phyloP scores from a whole-genome alignment of 2,113 vertebrate genomes.

The Daphoenositta chrysoptera region DNA sequence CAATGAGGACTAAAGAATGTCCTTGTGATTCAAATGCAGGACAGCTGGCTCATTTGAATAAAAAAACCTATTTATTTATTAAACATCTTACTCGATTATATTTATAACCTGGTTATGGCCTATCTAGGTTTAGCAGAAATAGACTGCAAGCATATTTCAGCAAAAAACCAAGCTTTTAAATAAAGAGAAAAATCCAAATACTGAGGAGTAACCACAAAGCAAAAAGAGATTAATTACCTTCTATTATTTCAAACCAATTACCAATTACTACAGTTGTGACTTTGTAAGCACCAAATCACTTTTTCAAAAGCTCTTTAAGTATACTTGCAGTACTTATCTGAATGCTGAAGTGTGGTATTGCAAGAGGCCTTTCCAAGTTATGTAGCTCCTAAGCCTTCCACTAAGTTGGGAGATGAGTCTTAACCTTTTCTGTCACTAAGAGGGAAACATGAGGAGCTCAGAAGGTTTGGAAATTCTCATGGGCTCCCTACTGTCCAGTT shows the following conservation, averaged over 20 bases:
- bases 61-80: neutral
- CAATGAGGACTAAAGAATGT: neutral
- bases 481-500: neutral
- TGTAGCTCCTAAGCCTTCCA: neutral
- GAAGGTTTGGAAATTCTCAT: slow-evolving; percentile 26
- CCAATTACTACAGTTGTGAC: neutral
- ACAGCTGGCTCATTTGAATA: neutral
- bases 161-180: neutral
- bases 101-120: neutral
- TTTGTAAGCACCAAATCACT: neutral
- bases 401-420: neutral
- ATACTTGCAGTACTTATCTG: neutral
- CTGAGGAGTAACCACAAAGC: neutral
- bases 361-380: neutral
- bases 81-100: neutral
- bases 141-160: neutral
- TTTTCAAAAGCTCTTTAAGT: neutral
- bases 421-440: neutral
- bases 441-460: neutral
- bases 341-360: neutral
- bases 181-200: neutral
- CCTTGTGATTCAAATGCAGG: neutral
- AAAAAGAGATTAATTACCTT: neutral
- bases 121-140: neutral
- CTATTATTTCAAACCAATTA: neutral